Evolutionary conservation across 2,888 invertebrate genomes (phyloP).

Genomic region (Trachelus iudaicus): DNA sequence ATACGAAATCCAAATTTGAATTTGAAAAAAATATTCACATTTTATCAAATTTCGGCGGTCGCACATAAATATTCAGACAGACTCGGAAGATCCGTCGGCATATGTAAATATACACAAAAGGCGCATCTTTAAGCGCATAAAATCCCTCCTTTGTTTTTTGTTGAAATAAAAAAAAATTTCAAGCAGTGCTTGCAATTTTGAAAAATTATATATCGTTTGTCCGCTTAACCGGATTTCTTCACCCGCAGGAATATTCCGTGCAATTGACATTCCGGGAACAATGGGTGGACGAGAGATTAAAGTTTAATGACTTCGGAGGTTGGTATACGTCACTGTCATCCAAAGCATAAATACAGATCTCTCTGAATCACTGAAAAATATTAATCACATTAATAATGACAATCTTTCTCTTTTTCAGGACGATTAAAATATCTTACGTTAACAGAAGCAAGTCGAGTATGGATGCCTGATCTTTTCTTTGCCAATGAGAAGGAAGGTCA

Average conservation of each 20-base stretch:
- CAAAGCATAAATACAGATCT: neutral
- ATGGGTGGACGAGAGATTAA: slow-evolving; percentile 93
- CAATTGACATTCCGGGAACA: slow-evolving; percentile 97
- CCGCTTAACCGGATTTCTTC: slow-evolving; percentile 29
- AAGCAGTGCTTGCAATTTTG: neutral
- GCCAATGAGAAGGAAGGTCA: slow-evolving; percentile 98
- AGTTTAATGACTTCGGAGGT: slow-evolving; percentile 89
- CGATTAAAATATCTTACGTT: slow-evolving; percentile 91
- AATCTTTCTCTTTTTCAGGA: slow-evolving; percentile 68
- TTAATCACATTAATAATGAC: neutral
- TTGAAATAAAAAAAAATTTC: neutral
- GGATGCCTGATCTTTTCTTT: slow-evolving; percentile 99
- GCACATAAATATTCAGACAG: neutral
- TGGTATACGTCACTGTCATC: slow-evolving; percentile 50
- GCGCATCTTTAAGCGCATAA: neutral
- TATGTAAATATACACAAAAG: neutral
- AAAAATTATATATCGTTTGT: neutral
- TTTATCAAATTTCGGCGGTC: neutral
- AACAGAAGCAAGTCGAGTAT: slow-evolving; percentile 94
- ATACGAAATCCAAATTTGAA: too few species aligned
- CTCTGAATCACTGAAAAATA: neutral
- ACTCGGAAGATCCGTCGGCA: neutral
- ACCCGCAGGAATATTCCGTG: slow-evolving; percentile 94
- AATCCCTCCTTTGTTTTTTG: neutral
- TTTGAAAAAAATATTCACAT: neutral